These are phyloP conservation scores for Crotalus viridis DNA, from an alignment of 2,113 vertebrate species.

Conservation along the genomic window DNA sequence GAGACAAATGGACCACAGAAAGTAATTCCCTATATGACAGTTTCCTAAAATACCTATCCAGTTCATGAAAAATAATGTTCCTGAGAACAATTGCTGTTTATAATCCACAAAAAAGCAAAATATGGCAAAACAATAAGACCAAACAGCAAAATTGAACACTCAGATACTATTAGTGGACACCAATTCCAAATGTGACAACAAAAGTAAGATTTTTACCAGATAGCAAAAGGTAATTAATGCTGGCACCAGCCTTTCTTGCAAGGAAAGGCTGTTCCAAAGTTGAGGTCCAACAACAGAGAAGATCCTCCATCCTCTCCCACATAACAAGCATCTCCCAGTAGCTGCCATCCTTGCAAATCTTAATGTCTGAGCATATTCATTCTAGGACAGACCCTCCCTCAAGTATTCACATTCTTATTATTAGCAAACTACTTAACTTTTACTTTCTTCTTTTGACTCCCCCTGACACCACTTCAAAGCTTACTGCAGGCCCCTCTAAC, in stretches of 20 bases:
- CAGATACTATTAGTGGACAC: background rate
- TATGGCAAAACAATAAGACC: background rate
- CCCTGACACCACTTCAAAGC: background rate
- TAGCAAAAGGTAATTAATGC: background rate
- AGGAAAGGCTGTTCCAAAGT: background rate
- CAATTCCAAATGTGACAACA: background rate
- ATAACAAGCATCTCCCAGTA: background rate
- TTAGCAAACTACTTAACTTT: background rate
- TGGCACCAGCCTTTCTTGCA: background rate
- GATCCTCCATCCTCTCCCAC: background rate
- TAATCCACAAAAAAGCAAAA: background rate
- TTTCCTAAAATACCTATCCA: background rate
- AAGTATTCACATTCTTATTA: background rate
- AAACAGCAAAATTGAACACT: background rate
- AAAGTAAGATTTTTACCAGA: background rate
- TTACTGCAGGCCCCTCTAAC: background rate
- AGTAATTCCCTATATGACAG: background rate
- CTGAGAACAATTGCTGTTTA: background rate
- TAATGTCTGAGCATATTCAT: background rate
- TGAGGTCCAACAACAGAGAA: background rate
- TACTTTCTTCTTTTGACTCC: background rate
- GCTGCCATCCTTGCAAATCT: background rate
- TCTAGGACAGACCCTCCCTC: background rate
- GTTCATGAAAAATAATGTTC: background rate
- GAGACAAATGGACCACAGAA: background rate